phyloP scores from a whole-genome alignment of 2,113 vertebrate species.

The Pseudonaja textilis region DNA sequence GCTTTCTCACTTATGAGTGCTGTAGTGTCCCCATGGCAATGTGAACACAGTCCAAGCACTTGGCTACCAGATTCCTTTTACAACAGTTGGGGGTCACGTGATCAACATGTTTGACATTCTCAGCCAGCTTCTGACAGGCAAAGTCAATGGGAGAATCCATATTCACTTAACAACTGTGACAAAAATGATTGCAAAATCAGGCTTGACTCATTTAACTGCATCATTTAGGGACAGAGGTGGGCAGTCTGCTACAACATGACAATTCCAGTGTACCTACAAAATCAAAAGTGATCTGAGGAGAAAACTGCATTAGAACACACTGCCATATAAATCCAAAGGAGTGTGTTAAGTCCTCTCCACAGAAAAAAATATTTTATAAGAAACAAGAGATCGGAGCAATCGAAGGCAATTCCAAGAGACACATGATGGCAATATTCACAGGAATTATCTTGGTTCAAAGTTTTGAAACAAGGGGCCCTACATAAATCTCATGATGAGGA shows the following conservation, averaged over 20 bases:
- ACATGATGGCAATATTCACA: conserved; percentile 1
- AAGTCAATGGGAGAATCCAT: not conserved
- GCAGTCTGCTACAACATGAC: not conserved
- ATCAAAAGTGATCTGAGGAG: not conserved
- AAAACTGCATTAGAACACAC: not conserved
- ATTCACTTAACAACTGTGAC: not conserved
- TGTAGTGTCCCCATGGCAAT: not conserved
- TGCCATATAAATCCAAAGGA: not conserved
- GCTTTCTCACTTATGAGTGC: not conserved
- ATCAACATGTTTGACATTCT: not conserved
- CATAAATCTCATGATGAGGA: not conserved
- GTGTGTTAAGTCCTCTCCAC: not conserved
- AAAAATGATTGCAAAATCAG: not conserved
- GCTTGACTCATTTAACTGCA: not conserved
- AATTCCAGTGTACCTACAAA: not conserved
- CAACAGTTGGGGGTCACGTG: not conserved
- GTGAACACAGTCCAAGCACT: not conserved
- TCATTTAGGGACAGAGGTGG: not conserved
- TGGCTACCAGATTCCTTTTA: not conserved
- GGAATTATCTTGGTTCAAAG: not conserved
- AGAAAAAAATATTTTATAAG: not conserved
- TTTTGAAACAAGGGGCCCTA: conserved; percentile 4
- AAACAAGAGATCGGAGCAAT: conserved; percentile 13
- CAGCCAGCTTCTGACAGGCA: not conserved
- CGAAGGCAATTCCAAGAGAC: not conserved